phyloP scores from a whole-genome alignment of 64 coral and sea anemone species.

The Montipora sp. region DNA sequence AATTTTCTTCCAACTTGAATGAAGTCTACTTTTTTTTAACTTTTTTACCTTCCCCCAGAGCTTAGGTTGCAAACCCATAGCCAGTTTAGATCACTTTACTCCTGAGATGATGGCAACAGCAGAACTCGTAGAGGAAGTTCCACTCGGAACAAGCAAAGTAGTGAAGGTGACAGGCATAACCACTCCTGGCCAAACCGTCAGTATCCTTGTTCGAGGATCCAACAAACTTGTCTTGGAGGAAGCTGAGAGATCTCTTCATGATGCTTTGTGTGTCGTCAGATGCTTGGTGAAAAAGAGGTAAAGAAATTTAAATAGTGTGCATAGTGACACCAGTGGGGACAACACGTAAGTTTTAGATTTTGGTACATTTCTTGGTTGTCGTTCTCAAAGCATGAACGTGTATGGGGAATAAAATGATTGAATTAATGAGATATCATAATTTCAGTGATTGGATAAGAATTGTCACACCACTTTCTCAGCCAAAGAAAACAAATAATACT shows the following conservation, averaged over 20 bases:
- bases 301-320: neutral
- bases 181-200: slow-evolving; percentile 94
- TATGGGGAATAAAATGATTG: too few relatives aligned
- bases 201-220: slow-evolving; percentile 95
- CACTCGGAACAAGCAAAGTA: slow-evolving; percentile 91
- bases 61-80: slow-evolving; percentile 96
- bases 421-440: too few relatives aligned
- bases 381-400: too few relatives aligned
- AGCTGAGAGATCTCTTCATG: slow-evolving; percentile 94
- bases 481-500: too few relatives aligned
- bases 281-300: slow-evolving; percentile 98
- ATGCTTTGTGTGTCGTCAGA: slow-evolving; percentile 96
- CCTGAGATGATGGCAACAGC: slow-evolving; percentile 96
- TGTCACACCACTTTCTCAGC: too few relatives aligned
- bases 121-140: slow-evolving; percentile 93
- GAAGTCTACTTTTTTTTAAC: neutral
- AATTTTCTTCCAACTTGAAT: neutral
- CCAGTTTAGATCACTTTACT: slow-evolving; percentile 98
- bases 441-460: too few relatives aligned
- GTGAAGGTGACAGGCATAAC: slow-evolving; percentile 97
- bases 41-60: slow-evolving; percentile 53
- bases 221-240: slow-evolving; percentile 97
- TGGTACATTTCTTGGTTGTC: too few relatives aligned
- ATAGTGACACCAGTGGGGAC: neutral
- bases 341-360: neutral